Conservation (phyloP, 2,797 vertebrate genomes). For the Lepidocolaptes lacrymiger region DNA sequence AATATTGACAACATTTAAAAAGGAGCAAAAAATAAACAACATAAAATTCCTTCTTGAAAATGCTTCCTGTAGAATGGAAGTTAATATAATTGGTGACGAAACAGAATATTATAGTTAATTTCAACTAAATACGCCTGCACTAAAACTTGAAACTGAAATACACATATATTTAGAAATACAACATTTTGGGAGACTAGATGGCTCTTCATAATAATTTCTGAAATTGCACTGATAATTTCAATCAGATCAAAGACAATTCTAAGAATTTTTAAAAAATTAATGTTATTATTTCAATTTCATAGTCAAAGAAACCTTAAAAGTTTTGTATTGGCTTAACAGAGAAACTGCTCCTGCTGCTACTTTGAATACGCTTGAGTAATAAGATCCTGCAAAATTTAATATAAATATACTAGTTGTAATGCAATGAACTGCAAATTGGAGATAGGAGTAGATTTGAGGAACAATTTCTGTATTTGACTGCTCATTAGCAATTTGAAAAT, state of each 20-base stretch:
- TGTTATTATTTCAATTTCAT: fast-evolving
- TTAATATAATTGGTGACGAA: neutral
- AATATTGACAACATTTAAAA: neutral
- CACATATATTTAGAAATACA: neutral
- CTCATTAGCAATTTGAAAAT: slow-evolving; percentile 32
- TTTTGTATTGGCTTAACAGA: neutral
- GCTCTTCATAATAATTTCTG: neutral
- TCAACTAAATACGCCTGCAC: neutral
- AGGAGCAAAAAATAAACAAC: neutral
- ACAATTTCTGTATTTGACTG: neutral
- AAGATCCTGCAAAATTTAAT: slow-evolving; percentile 5
- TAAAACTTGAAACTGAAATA: neutral
- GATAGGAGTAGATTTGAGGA: neutral
- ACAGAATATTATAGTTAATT: neutral
- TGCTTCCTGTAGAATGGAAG: neutral
- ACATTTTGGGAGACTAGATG: neutral
- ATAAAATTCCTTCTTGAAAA: neutral
- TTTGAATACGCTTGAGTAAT: slow-evolving; percentile 14
- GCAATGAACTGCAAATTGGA: slow-evolving; percentile 37
- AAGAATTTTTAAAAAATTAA: neutral
- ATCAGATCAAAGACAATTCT: neutral
- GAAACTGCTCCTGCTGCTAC: neutral
- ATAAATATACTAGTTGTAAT: slow-evolving; percentile 15
- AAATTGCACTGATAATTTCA: neutral
- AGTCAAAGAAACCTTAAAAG: neutral